Conservation (phyloP, 2,888 invertebrate genomes). For the Buathra laborator region DNA sequence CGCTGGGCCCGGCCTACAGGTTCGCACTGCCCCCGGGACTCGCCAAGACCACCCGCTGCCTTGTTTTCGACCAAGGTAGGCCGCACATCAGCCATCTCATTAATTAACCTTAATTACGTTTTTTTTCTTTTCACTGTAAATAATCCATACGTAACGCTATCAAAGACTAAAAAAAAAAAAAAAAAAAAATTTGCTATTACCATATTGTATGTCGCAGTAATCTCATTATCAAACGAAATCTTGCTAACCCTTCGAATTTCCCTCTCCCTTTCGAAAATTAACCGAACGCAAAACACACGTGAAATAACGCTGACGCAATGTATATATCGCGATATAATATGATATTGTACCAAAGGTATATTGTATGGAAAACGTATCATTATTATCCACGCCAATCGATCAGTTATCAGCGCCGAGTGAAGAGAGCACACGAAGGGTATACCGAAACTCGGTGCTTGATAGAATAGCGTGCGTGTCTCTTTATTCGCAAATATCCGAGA, state of each 20-base stretch:
- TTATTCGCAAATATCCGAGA: slow-evolving; percentile 40
- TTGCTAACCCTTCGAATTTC: neutral
- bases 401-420: slow-evolving; percentile 57
- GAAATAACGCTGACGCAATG: neutral
- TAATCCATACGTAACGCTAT: too few relatives aligned
- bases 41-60: slow-evolving; percentile 85
- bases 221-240: neutral
- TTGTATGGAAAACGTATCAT: slow-evolving; percentile 59
- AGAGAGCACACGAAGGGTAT: neutral
- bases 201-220: neutral
- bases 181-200: neutral
- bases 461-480: slow-evolving; percentile 29
- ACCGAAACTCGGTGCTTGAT: neutral
- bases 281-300: neutral
- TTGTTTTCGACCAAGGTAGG: slow-evolving; percentile 86
- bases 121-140: neutral
- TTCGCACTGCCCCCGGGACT: slow-evolving; percentile 85
- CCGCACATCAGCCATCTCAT: slow-evolving; percentile 82
- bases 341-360: slow-evolving; percentile 19
- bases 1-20: slow-evolving; percentile 85
- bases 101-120: slow-evolving; percentile 73
- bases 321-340: neutral
- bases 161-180: too few relatives aligned
- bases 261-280: neutral
- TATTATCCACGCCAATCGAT: slow-evolving; percentile 63